A percentile compares a stretch with the other conserved stretches of the same genome.
Evolutionary conservation across 2,113 vertebrate species (phyloP).

Genomic region (Glaucomys volans): DNA sequence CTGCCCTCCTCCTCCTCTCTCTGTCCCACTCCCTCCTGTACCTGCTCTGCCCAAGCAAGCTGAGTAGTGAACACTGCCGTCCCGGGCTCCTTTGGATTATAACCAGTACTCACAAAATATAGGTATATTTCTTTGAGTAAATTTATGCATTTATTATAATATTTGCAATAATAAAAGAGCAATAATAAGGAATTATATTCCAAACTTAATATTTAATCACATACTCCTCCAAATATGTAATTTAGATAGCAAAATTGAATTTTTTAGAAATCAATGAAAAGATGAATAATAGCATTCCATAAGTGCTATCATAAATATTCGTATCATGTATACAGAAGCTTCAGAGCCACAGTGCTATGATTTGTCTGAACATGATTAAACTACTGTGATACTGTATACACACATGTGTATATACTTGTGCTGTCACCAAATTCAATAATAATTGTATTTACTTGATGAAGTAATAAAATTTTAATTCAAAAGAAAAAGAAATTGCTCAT

Average conservation of each 20-base stretch:
- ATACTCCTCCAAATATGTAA: not conserved
- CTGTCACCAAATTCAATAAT: not conserved
- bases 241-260: not conserved
- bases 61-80: not conserved
- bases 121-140: not conserved
- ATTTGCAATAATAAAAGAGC: not conserved
- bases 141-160: not conserved
- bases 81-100: not conserved
- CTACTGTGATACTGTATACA: not conserved
- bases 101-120: not conserved
- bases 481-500: too few species aligned
- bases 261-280: not conserved
- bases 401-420: not conserved
- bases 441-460: not conserved
- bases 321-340: not conserved
- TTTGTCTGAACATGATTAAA: not conserved
- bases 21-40: not conserved
- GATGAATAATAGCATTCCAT: not conserved
- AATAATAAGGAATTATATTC: not conserved
- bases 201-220: not conserved
- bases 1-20: fast-evolving
- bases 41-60: not conserved
- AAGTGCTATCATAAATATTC: not conserved
- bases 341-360: too few species aligned
- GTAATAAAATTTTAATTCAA: not conserved